Conservation (phyloP, 2,888 invertebrate genomes). For the Ophion costatus region DNA sequence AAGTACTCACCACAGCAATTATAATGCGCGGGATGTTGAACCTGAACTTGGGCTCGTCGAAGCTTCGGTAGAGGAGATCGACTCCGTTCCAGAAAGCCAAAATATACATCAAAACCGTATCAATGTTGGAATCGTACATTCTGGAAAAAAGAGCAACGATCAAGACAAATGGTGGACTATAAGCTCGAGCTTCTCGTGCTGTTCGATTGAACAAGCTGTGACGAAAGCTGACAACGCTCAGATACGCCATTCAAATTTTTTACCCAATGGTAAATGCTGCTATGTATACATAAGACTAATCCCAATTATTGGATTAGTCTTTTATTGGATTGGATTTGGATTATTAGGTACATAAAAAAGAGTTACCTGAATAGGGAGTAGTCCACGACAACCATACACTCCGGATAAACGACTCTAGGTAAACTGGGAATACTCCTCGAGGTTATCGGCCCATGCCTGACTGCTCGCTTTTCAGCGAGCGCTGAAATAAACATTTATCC, state of each 20-base stretch:
- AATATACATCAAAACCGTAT: conserved; percentile 20
- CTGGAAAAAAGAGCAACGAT: not conserved
- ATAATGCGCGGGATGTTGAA: conserved; percentile 43
- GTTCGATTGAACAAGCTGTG: too few species aligned
- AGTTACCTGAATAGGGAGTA: too few species aligned
- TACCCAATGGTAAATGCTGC: too few species aligned
- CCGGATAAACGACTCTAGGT: not conserved
- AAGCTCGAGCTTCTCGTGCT: not conserved
- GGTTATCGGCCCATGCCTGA: not conserved
- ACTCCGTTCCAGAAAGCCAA: conserved; percentile 56
- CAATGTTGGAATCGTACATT: conserved; percentile 1
- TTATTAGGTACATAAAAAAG: too few species aligned
- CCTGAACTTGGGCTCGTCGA: conserved; percentile 46
- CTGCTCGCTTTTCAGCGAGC: not conserved
- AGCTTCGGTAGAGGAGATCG: conserved; percentile 51
- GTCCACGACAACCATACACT: too few species aligned
- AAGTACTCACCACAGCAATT: conserved; percentile 17
- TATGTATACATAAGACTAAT: not conserved
- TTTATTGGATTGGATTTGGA: too few species aligned
- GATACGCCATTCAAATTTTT: too few species aligned
- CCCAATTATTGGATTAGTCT: too few species aligned
- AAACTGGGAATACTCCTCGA: not conserved
- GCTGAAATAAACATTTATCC: not conserved
- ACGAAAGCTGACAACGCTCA: too few species aligned
- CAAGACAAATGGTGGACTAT: not conserved